These are phyloP conservation scores for Zosterops lateralis DNA, from an alignment of 2,113 vertebrate species.

Conservation along the genomic window DNA sequence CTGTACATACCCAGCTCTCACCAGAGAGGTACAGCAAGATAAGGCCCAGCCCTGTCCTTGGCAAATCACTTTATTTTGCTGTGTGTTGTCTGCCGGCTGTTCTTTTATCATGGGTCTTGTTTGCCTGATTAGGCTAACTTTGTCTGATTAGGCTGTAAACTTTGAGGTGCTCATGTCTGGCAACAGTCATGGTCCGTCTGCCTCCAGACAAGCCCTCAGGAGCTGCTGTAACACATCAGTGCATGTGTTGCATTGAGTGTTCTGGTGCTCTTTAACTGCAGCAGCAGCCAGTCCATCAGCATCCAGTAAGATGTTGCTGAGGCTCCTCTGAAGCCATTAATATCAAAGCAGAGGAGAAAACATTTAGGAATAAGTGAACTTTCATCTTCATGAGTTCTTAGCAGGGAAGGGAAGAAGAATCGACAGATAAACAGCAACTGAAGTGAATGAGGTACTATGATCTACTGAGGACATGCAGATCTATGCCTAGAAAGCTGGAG, in stretches of 20 bases:
- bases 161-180: not conserved
- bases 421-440: not conserved
- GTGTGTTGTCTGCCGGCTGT: not conserved
- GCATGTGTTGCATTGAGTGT: fast-evolving
- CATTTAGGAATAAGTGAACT: not conserved
- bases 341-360: not conserved
- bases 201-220: not conserved
- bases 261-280: not conserved
- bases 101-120: not conserved
- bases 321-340: not conserved
- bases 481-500: not conserved
- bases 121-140: not conserved
- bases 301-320: not conserved
- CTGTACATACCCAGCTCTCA: not conserved
- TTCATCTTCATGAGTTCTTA: not conserved
- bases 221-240: too few species aligned
- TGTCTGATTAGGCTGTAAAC: not conserved
- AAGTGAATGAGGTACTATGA: not conserved
- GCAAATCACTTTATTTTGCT: not conserved
- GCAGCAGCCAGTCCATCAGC: not conserved
- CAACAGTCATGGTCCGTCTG: not conserved
- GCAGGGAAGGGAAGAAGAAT: not conserved
- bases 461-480: not conserved
- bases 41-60: not conserved
- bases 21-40: fast-evolving